Evolutionary conservation across 2,797 vertebrate genomes (phyloP).

Genomic region (Anguilla pacifica): DNA sequence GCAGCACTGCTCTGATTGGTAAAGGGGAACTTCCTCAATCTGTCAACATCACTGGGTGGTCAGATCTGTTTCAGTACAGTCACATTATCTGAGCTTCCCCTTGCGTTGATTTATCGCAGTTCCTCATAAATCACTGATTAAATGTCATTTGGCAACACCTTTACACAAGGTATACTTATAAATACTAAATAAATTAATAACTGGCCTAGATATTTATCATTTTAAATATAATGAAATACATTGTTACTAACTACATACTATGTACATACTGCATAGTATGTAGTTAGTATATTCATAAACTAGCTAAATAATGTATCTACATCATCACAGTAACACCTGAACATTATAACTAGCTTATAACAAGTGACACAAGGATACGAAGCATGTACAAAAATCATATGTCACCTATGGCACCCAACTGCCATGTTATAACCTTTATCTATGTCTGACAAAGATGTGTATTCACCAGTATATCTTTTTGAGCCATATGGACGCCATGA

Average conservation of each 20-base stretch:
- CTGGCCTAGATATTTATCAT: background rate
- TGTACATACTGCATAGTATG: too few relatives aligned
- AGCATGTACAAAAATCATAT: background rate
- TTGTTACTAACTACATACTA: too few relatives aligned
- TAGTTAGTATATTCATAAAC: too few relatives aligned
- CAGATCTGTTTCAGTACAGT: background rate
- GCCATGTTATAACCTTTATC: background rate
- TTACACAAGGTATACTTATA: background rate
- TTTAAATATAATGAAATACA: background rate
- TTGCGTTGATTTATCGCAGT: constrained; percentile 4
- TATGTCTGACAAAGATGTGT: background rate
- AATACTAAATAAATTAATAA: background rate
- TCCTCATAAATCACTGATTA: background rate
- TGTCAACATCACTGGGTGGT: background rate
- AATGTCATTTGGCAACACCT: background rate
- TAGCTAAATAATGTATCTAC: background rate
- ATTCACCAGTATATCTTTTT: background rate
- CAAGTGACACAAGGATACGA: background rate
- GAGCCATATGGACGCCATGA: background rate
- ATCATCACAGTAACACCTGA: background rate
- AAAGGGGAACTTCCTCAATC: constrained; percentile 9
- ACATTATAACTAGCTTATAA: background rate
- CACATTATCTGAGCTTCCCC: background rate
- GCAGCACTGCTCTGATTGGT: background rate
- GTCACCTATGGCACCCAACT: background rate